Percentiles rank a stretch among this genome's conserved stretches.
Evolutionary conservation across 2,797 vertebrate species (phyloP).

Genomic region (Spheniscus humboldti): DNA sequence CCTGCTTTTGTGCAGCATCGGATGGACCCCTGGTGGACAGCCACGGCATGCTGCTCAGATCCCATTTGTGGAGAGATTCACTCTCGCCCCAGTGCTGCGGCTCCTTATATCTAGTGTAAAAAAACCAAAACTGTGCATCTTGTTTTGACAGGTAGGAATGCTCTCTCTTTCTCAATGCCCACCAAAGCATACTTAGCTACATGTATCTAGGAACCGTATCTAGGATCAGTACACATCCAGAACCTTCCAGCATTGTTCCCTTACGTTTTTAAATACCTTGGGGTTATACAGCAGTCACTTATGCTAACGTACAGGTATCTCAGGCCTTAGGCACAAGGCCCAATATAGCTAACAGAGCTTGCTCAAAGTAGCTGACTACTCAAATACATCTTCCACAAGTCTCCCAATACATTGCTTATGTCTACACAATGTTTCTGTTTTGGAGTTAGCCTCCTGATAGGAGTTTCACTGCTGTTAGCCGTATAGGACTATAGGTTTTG

Average conservation of each 20-base stretch:
- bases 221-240: no score
- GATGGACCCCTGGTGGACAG: background rate
- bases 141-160: background rate
- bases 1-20: background rate
- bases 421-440: background rate
- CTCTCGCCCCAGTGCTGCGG: background rate
- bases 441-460: background rate
- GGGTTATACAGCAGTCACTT: background rate
- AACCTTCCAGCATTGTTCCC: background rate
- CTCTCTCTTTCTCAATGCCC: background rate
- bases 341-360: background rate
- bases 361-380: background rate
- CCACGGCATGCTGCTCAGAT: fast-evolving
- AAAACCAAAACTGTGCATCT: background rate
- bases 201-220: background rate
- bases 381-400: background rate
- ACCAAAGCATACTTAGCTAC: background rate
- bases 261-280: background rate
- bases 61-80: background rate
- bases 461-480: background rate
- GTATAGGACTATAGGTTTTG: background rate
- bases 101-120: background rate
- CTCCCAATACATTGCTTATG: background rate
- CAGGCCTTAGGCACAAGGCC: background rate
- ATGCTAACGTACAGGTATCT: background rate